A percentile compares a stretch with the other conserved stretches of the same genome.
Conservation (phyloP, 2,113 vertebrate species). For the Trachemys scripta region DNA sequence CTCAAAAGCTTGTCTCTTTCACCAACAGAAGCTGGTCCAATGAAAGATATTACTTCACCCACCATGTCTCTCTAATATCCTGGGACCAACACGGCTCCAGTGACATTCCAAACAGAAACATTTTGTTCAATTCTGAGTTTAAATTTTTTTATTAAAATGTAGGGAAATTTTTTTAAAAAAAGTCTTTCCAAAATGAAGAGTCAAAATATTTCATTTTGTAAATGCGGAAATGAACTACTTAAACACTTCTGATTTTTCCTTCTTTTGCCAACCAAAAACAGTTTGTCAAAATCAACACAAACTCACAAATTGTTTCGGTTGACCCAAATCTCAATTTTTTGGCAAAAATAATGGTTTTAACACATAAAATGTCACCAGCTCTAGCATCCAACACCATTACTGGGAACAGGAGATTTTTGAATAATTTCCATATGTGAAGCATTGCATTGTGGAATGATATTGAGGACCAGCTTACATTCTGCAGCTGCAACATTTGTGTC, state of each 20-base stretch:
- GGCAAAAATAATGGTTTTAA: background rate
- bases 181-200: background rate
- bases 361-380: background rate
- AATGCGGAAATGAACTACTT: background rate
- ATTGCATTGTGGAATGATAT: no score
- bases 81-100: background rate
- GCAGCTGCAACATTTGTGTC: background rate
- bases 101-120: background rate
- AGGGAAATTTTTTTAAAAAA: background rate
- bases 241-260: background rate
- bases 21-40: background rate
- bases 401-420: no score
- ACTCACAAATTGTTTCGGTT: background rate
- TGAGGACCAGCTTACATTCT: background rate
- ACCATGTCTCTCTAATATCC: background rate
- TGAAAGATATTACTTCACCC: background rate
- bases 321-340: background rate
- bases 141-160: background rate
- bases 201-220: background rate
- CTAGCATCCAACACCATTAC: background rate
- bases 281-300: background rate
- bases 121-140: background rate
- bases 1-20: background rate
- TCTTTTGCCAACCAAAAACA: background rate
- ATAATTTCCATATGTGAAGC: background rate